phyloP scores from a whole-genome alignment of 2,888 invertebrate species.

The Neoaliturus tenellus region DNA sequence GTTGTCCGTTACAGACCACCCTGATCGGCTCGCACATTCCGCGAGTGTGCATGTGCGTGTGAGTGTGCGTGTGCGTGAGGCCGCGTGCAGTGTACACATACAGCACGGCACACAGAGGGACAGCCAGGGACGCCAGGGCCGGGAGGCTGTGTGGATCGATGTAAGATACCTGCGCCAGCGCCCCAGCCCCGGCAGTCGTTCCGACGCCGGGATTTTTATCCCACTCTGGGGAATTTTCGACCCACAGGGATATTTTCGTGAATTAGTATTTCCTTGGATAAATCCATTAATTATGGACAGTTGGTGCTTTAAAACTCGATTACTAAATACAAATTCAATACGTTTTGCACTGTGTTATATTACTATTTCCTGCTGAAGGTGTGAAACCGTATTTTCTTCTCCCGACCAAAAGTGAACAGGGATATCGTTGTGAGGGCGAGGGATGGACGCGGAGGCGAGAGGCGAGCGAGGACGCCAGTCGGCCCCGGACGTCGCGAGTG shows the following conservation, averaged over 20 bases:
- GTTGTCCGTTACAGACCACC: too few relatives aligned
- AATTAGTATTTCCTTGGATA: not conserved
- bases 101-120: not conserved
- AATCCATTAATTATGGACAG: too few relatives aligned
- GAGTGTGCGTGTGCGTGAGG: conserved; percentile 1
- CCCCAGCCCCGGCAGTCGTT: not conserved
- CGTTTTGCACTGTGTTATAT: too few relatives aligned
- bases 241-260: not conserved
- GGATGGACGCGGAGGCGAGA: not conserved
- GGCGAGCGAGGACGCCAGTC: not conserved
- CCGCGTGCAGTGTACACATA: too few relatives aligned
- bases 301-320: too few relatives aligned
- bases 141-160: conserved; percentile 43
- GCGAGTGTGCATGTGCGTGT: not conserved
- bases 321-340: too few relatives aligned
- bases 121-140: conserved; percentile 5
- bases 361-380: too few relatives aligned
- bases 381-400: not conserved
- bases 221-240: not conserved
- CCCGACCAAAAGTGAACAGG: not conserved
- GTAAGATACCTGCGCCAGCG: conserved; percentile 23
- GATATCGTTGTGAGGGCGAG: not conserved
- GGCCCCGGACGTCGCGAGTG: conserved; percentile 15
- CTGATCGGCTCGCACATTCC: too few relatives aligned
- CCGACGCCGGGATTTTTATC: not conserved